phyloP scores from a whole-genome alignment of 2,888 invertebrate genomes.

The Pseudococcus jackbeardsleyi region DNA sequence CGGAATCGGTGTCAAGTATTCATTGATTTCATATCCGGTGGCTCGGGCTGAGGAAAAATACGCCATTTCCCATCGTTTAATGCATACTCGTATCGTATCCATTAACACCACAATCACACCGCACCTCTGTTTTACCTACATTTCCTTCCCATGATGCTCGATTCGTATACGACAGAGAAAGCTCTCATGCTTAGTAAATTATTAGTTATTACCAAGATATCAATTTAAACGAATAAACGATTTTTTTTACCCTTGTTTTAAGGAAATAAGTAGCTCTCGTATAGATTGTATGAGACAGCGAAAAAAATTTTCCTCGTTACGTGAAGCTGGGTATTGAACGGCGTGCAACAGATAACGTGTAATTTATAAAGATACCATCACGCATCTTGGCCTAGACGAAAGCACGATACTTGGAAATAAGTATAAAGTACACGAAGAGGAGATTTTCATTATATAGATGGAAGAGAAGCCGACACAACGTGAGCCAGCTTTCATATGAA shows the following conservation, averaged over 20 bases:
- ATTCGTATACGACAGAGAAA: not conserved
- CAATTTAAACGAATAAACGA: conserved; percentile 32
- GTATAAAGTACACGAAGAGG: not conserved
- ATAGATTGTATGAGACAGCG: not conserved
- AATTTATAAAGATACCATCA: conserved; percentile 29
- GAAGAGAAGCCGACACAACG: not conserved
- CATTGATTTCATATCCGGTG: conserved; percentile 42
- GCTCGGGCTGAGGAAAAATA: not conserved
- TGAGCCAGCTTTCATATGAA: not conserved
- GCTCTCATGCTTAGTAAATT: not conserved
- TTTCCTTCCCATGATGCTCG: too few species aligned
- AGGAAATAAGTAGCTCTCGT: not conserved
- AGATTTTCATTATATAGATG: not conserved
- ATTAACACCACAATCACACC: not conserved
- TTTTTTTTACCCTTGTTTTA: conserved; percentile 15
- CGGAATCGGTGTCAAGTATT: conserved; percentile 19
- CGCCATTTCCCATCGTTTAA: conserved; percentile 29
- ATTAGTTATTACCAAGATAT: not conserved
- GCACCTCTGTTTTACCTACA: too few species aligned
- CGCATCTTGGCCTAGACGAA: conserved; percentile 4
- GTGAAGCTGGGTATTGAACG: not conserved
- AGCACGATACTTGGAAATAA: not conserved
- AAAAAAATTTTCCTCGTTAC: not conserved
- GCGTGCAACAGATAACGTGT: conserved; percentile 21
- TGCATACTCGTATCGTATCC: not conserved